These are phyloP conservation scores for Phallusia fumigata DNA, from an alignment of 23 tunicate species.

Conservation along the genomic window DNA sequence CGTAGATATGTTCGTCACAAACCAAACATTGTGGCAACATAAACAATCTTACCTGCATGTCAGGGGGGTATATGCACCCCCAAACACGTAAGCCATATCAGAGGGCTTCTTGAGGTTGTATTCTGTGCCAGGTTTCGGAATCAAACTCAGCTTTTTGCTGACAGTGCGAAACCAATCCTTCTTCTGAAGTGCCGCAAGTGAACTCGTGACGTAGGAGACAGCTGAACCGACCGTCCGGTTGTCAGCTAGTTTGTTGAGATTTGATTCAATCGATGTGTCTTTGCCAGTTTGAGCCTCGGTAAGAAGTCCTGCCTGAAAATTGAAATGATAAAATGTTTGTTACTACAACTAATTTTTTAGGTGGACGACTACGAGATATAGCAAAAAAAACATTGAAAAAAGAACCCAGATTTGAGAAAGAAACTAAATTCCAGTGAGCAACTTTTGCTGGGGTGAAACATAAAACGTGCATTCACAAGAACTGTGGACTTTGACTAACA, in stretches of 20 bases:
- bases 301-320: constrained; percentile 74
- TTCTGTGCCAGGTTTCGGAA: constrained; percentile 65
- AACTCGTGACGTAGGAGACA: constrained; percentile 81
- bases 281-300: constrained; percentile 70
- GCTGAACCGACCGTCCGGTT: constrained; percentile 67
- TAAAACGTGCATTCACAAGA: too few species aligned
- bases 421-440: too few species aligned
- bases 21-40: not conserved
- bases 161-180: constrained; percentile 87
- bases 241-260: constrained; percentile 71
- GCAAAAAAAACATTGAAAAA: too few species aligned
- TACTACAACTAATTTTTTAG: too few species aligned
- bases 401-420: too few species aligned
- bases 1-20: too few species aligned
- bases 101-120: constrained; percentile 54
- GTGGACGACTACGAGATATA: too few species aligned
- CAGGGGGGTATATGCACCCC: constrained; percentile 89
- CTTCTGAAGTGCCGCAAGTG: constrained; percentile 82
- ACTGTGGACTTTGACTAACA: too few species aligned
- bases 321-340: not conserved
- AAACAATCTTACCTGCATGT: constrained; percentile 69
- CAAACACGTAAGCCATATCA: constrained; percentile 94
- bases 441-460: too few species aligned
- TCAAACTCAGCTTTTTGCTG: constrained; percentile 79
- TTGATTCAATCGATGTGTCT: constrained; percentile 78